A percentile compares a stretch with the other conserved stretches of the same genome.
Conservation (phyloP, 2,113 vertebrate genomes). For the Clarias gariepinus region DNA sequence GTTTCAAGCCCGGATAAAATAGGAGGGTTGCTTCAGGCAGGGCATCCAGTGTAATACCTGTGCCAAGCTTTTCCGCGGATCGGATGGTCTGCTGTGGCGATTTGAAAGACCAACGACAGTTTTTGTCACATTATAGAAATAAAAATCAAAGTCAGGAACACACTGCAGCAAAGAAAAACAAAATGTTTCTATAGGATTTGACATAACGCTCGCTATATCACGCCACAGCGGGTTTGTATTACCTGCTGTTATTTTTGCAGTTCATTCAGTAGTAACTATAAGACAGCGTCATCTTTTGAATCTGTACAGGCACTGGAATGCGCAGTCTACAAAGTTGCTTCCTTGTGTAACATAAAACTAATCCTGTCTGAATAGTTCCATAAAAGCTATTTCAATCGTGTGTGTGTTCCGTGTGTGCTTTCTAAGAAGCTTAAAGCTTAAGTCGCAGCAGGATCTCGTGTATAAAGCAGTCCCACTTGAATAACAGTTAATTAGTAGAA, state of each 20-base stretch:
- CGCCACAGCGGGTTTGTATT: not conserved
- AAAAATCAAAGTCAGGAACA: too few relatives aligned
- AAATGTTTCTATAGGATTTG: not conserved
- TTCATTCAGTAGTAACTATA: not conserved
- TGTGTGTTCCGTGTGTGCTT: not conserved
- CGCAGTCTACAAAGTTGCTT: not conserved
- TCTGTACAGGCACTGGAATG: not conserved
- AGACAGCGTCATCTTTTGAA: not conserved
- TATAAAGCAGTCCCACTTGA: not conserved
- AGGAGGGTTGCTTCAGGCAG: too few relatives aligned
- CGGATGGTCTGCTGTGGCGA: too few relatives aligned
- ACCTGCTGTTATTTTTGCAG: not conserved
- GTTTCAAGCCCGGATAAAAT: too few relatives aligned
- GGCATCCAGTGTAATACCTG: too few relatives aligned
- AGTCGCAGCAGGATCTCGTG: not conserved
- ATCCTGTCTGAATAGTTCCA: constrained; percentile 1
- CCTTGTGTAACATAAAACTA: constrained; percentile 7
- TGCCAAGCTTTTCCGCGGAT: too few relatives aligned
- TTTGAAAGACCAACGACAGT: too few relatives aligned
- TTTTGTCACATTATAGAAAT: too few relatives aligned
- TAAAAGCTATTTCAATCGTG: not conserved
- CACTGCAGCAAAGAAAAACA: not conserved
- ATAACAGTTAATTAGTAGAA: not conserved
- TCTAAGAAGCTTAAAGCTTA: not conserved
- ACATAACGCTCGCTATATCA: too few relatives aligned